Evolutionary conservation across 2,113 vertebrate genomes (phyloP).

Genomic region (Phaetusa simplex): DNA sequence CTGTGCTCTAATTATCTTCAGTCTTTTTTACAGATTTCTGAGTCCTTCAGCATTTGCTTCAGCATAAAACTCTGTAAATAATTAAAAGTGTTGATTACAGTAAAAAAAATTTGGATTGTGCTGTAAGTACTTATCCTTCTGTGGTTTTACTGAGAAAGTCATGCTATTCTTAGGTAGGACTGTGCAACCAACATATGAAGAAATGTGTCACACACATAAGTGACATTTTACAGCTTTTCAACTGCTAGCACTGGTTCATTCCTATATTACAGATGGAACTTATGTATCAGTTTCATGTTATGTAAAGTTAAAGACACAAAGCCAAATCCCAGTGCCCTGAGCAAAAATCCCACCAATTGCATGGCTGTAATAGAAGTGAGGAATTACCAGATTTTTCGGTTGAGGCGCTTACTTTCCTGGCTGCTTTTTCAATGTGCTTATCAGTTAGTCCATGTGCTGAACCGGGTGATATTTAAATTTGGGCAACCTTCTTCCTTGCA

Average conservation of each 20-base stretch:
- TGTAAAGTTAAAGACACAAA: background rate
- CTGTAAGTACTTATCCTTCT: slow-evolving; percentile 27
- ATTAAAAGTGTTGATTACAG: slow-evolving; percentile 45
- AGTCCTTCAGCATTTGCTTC: background rate
- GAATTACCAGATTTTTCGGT: background rate
- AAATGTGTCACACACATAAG: background rate
- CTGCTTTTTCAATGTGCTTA: background rate
- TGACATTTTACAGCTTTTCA: background rate
- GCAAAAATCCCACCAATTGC: background rate
- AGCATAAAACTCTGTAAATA: slow-evolving; percentile 5
- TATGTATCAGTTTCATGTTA: background rate
- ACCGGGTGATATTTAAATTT: background rate
- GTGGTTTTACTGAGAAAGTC: slow-evolving; percentile 33
- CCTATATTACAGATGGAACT: background rate
- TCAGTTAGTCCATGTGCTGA: background rate
- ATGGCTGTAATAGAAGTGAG: background rate
- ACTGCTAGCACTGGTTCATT: background rate
- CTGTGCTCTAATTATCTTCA: background rate
- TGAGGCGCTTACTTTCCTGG: background rate
- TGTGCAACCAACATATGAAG: background rate
- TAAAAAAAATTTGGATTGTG: background rate
- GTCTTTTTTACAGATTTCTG: background rate
- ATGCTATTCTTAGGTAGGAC: slow-evolving; percentile 3
- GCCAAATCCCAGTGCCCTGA: background rate
- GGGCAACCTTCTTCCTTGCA: background rate